A percentile compares a stretch with the other conserved stretches of the same genome.
phyloP scores from a whole-genome alignment of 1,140 invertebrate species.

The Pseudoatta argentina region DNA sequence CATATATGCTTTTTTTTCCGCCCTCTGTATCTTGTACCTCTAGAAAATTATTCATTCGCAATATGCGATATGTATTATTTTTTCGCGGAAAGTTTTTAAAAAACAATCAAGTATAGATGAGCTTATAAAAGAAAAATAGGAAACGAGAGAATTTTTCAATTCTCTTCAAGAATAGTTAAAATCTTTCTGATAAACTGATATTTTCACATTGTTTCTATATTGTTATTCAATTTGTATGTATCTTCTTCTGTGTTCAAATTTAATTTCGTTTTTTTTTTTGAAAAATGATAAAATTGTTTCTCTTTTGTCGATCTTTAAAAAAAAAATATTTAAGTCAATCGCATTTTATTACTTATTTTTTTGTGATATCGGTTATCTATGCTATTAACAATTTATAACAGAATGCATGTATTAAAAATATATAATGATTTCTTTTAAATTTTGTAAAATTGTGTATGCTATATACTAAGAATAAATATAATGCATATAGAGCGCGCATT shows the following conservation, averaged over 20 bases:
- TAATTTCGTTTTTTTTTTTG: neutral
- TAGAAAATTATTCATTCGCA: constrained; percentile 1
- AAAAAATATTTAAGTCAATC: neutral
- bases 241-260: neutral
- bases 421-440: neutral
- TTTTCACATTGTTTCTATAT: neutral
- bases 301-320: neutral
- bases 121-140: neutral
- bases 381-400: neutral
- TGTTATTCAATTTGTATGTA: neutral
- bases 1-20: neutral
- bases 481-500: neutral
- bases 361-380: neutral
- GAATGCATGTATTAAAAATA: neutral
- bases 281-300: neutral
- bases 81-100: neutral
- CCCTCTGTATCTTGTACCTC: neutral
- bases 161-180: neutral
- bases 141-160: neutral
- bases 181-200: neutral
- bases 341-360: neutral
- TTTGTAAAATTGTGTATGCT: neutral
- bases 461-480: neutral
- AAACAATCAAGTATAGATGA: neutral
- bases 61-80: neutral